Evolutionary conservation across 2,797 vertebrate species (phyloP).

Genomic region (Esox masquinongy): DNA sequence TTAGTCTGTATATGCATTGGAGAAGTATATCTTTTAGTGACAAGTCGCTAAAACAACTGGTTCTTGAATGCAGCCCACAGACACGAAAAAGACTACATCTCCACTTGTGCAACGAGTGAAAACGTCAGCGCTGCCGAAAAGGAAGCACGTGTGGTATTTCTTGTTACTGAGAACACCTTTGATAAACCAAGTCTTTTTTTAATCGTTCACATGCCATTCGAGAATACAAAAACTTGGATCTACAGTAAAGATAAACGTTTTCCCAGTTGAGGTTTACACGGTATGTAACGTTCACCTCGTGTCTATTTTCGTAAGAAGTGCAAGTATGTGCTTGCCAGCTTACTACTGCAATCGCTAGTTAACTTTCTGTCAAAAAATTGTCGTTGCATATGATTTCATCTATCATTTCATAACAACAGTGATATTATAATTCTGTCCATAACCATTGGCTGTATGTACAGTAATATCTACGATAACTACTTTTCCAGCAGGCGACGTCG

Average conservation of each 20-base stretch:
- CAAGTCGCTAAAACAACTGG: background rate
- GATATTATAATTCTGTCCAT: too few species aligned
- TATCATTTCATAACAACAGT: too few species aligned
- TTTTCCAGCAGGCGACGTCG: too few species aligned
- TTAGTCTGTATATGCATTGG: background rate
- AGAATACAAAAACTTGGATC: background rate
- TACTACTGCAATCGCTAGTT: background rate
- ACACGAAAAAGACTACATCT: background rate
- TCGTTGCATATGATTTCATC: too few species aligned
- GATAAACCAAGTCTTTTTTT: background rate
- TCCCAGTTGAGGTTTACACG: background rate
- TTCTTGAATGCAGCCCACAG: background rate
- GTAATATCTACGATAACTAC: too few species aligned
- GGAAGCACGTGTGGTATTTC: background rate
- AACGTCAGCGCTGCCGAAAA: background rate
- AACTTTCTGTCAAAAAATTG: background rate
- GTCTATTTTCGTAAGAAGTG: background rate
- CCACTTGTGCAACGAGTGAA: background rate
- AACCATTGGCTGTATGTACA: too few species aligned
- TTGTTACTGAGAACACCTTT: background rate
- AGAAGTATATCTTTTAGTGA: background rate
- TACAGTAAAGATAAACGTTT: background rate
- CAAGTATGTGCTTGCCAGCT: background rate
- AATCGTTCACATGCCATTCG: background rate
- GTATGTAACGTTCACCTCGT: background rate